Conservation (phyloP, 2,888 invertebrate genomes). For the Melanotus villosus region DNA sequence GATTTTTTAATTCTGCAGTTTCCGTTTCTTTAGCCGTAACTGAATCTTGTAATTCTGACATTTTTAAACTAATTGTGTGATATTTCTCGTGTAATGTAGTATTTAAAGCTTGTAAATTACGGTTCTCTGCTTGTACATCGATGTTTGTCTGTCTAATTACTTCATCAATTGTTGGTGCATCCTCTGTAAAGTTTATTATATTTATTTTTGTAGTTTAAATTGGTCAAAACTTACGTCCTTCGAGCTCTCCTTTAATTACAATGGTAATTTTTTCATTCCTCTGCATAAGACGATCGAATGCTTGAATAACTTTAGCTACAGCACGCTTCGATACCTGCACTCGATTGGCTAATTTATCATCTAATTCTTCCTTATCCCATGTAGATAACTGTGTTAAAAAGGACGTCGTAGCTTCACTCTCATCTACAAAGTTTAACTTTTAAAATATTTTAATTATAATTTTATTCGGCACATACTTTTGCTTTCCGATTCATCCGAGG, state of each 20-base stretch:
- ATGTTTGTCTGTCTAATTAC: conserved; percentile 88
- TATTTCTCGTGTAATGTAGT: conserved; percentile 94
- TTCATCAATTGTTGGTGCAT: conserved; percentile 83
- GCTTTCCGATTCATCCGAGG: conserved; percentile 95
- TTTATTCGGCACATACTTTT: conserved; percentile 76
- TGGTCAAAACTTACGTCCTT: conserved; percentile 78
- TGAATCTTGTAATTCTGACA: conserved; percentile 90
- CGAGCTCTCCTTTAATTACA: conserved; percentile 87
- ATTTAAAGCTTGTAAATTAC: conserved; percentile 90
- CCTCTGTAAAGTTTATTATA: no score
- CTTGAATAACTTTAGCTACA: conserved; percentile 96
- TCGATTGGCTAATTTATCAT: conserved; percentile 94
- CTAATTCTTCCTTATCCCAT: conserved; percentile 98
- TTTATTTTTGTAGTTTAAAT: no score
- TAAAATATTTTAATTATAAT: no score
- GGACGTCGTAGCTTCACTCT: conserved; percentile 96
- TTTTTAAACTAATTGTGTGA: conserved; percentile 91
- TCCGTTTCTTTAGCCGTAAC: conserved; percentile 94
- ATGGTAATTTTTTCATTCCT: conserved; percentile 95
- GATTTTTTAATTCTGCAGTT: conserved; percentile 94
- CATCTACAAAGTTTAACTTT: conserved; percentile 83
- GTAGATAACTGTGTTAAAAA: conserved; percentile 96
- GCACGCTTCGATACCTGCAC: conserved; percentile 97
- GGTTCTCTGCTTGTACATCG: conserved; percentile 92
- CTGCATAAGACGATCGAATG: conserved; percentile 95